Evolutionary conservation across 1,140 invertebrate genomes (phyloP).

Genomic region (Cepaea nemoralis): DNA sequence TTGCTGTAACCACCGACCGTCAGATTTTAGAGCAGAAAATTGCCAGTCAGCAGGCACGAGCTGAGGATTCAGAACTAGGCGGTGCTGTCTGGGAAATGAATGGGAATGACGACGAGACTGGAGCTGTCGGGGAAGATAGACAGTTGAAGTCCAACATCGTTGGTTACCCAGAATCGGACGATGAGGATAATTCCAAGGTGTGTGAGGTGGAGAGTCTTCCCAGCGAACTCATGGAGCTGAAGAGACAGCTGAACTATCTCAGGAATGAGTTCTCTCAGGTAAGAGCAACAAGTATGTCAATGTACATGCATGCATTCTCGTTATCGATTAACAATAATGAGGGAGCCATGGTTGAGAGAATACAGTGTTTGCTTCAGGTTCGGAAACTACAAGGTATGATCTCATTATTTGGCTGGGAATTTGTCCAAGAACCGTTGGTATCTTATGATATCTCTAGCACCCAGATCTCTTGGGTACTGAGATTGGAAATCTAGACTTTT

Average conservation of each 20-base stretch:
- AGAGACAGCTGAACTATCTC: constrained; percentile 60
- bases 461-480: too few relatives aligned
- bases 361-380: too few relatives aligned
- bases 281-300: too few relatives aligned
- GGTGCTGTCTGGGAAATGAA: constrained; percentile 12
- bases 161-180: constrained; percentile 49
- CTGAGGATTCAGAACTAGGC: background rate
- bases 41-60: constrained; percentile 8
- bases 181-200: constrained; percentile 44
- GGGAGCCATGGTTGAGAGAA: too few relatives aligned
- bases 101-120: constrained; percentile 23
- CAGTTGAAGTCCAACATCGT: constrained; percentile 49
- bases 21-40: constrained; percentile 29
- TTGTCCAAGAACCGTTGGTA: too few relatives aligned
- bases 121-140: constrained; percentile 23
- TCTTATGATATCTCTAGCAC: too few relatives aligned
- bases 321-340: too few relatives aligned
- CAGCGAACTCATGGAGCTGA: constrained; percentile 57
- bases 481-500: too few relatives aligned
- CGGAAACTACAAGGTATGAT: too few relatives aligned
- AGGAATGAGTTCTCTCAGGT: constrained; percentile 65
- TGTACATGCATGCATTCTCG: too few relatives aligned
- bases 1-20: constrained; percentile 36
- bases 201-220: constrained; percentile 44
- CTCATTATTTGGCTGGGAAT: too few relatives aligned